Base-by-base conservation (phyloP, 2,888 invertebrate species). In the Clusia tigrina region DNA sequence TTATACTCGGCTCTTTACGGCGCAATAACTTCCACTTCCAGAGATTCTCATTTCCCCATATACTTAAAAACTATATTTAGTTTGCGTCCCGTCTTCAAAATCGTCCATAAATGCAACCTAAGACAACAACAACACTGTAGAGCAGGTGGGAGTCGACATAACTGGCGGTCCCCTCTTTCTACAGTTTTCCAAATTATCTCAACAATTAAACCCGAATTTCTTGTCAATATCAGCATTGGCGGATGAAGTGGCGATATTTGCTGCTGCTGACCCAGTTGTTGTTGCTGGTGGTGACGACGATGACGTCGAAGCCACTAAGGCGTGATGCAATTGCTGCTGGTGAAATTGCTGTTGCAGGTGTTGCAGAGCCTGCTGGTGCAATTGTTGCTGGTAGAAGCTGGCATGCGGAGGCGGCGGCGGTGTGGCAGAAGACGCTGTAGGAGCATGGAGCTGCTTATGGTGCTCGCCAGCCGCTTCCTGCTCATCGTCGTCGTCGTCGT, bases 311-410 rank as follows among this genome's bases (percentile, higher is more conserved):
- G 74, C 68, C 22, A 73, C 69, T 42, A 74, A 23, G 2, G 67
- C 65, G 37, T 71, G 71, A 52, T 67, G 65, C 23, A 73, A 62
- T 23, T 76, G 74, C 58, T 74, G 74, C 51, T 77, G 76, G 23
- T 74, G 70, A 59, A 73, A 65, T 46, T 76, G 77, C 59, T 74
- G 70, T 38, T 76, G 76, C 67, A 78, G 65, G 37, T 78, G 77
- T 17, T 78, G 77, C 65, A 79, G 46, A 0, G 78, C 74, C 62
- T 80, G 80, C 52, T 77, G 78, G 62, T 74, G 73, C 61, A 74
- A 62, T 63, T 74, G 74, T 42, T 76, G 79, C 52, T 74, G 78
- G 69, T 76, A 78, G 56, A 67, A 76, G 62, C 60, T 71, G 12
- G 65, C 63, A 22, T 62, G 15, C 53, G 61, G 52, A 9, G 65